Percentiles rank a stretch among this genome's conserved stretches.
These are phyloP conservation scores for Agapornis canus DNA, from an alignment of 2,797 vertebrate species.

Conservation along the genomic window DNA sequence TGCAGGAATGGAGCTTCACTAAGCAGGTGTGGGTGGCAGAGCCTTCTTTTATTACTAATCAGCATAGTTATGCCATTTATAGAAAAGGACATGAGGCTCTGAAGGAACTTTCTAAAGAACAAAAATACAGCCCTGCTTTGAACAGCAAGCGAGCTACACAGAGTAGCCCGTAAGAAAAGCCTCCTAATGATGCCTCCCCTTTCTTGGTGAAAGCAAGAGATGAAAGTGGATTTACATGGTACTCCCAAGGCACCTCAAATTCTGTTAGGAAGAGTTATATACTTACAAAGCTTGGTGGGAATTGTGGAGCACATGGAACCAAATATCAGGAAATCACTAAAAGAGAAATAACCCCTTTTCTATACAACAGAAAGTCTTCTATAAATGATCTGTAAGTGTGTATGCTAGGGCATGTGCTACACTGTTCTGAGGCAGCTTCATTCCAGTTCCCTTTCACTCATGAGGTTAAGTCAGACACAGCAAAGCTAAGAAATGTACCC, in stretches of 20 bases:
- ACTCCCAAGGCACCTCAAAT: background rate
- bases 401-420: background rate
- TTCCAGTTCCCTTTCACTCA: background rate
- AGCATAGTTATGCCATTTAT: slow-evolving; percentile 60
- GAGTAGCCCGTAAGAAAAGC: background rate
- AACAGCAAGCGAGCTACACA: background rate
- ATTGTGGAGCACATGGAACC: accelerated
- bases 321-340: background rate
- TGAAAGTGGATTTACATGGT: background rate
- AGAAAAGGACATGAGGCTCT: slow-evolving; percentile 51
- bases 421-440: background rate
- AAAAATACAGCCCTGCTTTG: background rate
- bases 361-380: background rate
- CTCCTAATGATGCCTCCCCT: background rate
- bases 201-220: background rate
- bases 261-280: background rate
- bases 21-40: slow-evolving; percentile 63
- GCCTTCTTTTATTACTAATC: slow-evolving; percentile 68
- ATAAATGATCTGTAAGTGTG: background rate
- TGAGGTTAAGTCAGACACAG: background rate
- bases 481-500: background rate
- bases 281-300: background rate
- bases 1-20: background rate
- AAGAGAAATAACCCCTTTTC: background rate
- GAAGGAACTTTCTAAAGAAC: slow-evolving; percentile 16